Conservation (phyloP, 1,140 invertebrate species). For the Laupala kohalensis region DNA sequence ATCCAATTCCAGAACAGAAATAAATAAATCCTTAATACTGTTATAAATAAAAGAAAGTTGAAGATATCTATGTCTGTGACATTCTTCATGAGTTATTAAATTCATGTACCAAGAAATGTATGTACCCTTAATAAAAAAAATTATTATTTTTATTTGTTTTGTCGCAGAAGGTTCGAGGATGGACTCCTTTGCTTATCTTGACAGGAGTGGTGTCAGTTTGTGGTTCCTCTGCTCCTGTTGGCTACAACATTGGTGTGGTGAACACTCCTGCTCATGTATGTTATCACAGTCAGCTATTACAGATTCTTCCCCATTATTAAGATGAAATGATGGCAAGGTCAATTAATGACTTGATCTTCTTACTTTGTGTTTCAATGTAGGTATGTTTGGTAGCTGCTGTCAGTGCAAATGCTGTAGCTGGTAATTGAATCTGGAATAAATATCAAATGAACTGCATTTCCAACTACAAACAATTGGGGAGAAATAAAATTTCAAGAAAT, state of each 20-base stretch:
- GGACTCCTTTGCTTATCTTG: constrained; percentile 41
- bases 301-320: not conserved
- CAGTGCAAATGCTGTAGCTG: not conserved
- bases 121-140: too few species aligned
- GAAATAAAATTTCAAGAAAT: not conserved
- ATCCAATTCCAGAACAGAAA: too few species aligned
- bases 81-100: too few species aligned
- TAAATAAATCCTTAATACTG: too few species aligned
- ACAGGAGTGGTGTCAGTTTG: constrained; percentile 54
- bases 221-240: constrained; percentile 71
- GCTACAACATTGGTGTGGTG: constrained; percentile 79
- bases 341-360: not conserved
- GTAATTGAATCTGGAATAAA: not conserved
- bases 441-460: not conserved
- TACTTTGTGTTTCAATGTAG: not conserved
- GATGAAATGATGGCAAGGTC: not conserved
- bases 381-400: not conserved
- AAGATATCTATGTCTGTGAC: too few species aligned
- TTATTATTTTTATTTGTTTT: constrained; percentile 4
- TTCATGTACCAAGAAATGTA: too few species aligned
- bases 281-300: constrained; percentile 8
- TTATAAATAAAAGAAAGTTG: too few species aligned
- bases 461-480: too few species aligned
- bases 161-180: constrained; percentile 22
- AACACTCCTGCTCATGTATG: constrained; percentile 68